A percentile compares a stretch with the other conserved stretches of the same genome.
phyloP scores from a whole-genome alignment of 2,113 vertebrate species.

The Crotalus helleri region DNA sequence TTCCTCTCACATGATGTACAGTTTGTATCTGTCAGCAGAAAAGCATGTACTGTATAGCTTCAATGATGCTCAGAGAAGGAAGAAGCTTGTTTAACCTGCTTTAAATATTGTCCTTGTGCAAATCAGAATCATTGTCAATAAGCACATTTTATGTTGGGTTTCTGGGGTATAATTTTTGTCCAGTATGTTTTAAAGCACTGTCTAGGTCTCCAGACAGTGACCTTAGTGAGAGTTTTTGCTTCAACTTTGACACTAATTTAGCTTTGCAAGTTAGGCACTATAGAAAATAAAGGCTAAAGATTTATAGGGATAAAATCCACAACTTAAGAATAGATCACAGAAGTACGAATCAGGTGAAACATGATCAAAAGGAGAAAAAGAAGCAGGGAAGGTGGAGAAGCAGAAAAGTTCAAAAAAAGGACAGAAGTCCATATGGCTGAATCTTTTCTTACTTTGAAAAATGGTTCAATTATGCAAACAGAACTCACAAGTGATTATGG shows the following conservation, averaged over 20 bases:
- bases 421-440: background rate
- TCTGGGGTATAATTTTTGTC: background rate
- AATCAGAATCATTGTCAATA: background rate
- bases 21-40: slow-evolving; percentile 45
- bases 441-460: background rate
- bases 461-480: background rate
- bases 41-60: slow-evolving; percentile 44
- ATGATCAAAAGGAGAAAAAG: background rate
- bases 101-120: slow-evolving; percentile 32
- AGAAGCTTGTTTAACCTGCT: slow-evolving; percentile 42
- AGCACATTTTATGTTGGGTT: slow-evolving; percentile 7
- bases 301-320: background rate
- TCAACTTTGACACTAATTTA: background rate
- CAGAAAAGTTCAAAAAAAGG: background rate
- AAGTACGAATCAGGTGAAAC: background rate
- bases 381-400: background rate
- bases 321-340: background rate
- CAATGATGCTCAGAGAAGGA: slow-evolving; percentile 34
- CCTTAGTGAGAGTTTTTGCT: background rate
- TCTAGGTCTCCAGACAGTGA: background rate
- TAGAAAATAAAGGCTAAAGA: background rate
- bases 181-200: background rate
- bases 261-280: background rate
- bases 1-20: slow-evolving; percentile 25
- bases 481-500: background rate